phyloP scores from a whole-genome alignment of 2,113 vertebrate species.

The Anthoscopus minutus region DNA sequence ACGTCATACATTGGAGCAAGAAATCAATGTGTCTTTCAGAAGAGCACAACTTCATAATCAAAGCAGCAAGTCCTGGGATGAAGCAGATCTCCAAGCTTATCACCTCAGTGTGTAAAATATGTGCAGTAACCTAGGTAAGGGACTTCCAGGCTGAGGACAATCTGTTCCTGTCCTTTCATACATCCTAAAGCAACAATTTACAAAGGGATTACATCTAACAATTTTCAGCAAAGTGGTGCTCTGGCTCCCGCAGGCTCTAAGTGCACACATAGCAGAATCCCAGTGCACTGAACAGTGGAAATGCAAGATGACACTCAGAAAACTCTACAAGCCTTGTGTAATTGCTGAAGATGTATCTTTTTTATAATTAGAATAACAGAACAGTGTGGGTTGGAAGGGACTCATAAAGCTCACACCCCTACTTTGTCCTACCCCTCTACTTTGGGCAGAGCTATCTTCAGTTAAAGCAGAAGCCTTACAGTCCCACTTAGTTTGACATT shows the following conservation, averaged over 20 bases:
- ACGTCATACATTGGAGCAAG: background rate
- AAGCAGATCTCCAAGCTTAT: background rate
- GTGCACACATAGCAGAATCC: background rate
- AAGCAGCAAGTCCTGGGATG: background rate
- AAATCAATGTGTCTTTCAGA: background rate
- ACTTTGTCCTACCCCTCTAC: background rate
- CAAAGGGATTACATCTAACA: background rate
- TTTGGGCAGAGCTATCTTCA: background rate
- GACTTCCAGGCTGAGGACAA: background rate
- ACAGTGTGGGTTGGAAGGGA: background rate
- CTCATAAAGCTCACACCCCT: background rate
- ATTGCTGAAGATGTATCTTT: background rate
- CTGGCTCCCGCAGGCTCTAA: background rate
- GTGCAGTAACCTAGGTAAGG: background rate
- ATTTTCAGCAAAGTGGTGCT: background rate
- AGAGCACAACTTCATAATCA: background rate
- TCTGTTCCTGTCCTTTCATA: background rate
- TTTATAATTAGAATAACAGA: background rate
- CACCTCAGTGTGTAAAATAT: background rate
- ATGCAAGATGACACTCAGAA: background rate
- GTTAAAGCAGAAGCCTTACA: background rate
- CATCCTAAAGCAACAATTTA: background rate
- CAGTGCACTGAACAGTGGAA: background rate
- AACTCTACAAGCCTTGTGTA: background rate
- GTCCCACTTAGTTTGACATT: accelerated